These are phyloP conservation scores for Spilarctia lutea DNA, from an alignment of 2,888 invertebrate genomes.

Conservation along the genomic window DNA sequence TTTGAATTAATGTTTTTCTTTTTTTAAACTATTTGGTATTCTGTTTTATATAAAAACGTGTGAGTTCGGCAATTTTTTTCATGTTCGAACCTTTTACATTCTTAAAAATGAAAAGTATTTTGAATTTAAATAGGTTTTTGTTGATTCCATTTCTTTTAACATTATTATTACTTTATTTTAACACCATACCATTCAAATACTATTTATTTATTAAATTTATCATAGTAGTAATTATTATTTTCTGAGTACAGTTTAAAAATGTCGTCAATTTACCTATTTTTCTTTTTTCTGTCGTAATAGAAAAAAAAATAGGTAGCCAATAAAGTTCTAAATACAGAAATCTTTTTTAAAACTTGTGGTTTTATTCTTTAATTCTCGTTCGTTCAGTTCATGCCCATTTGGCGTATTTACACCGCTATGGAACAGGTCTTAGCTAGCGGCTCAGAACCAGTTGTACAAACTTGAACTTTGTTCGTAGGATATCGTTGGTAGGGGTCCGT, in stretches of 20 bases:
- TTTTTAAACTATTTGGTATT: constrained; percentile 41
- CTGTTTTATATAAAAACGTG: constrained; percentile 58
- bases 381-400: constrained; percentile 17
- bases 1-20: constrained; percentile 60
- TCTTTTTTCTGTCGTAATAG: not conserved
- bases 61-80: constrained; percentile 33
- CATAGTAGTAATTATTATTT: too few relatives aligned
- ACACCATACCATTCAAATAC: not conserved
- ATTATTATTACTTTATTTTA: not conserved
- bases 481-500: constrained; percentile 32
- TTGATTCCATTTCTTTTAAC: not conserved
- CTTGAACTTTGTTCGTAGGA: constrained; percentile 51
- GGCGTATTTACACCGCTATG: constrained; percentile 42
- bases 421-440: constrained; percentile 49
- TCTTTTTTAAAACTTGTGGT: not conserved
- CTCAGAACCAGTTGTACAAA: constrained; percentile 53
- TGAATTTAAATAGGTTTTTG: not conserved
- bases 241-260: not conserved
- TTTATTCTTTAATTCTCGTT: constrained; percentile 6
- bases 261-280: not conserved
- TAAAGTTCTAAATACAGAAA: not conserved
- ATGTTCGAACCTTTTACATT: not conserved
- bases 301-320: not conserved
- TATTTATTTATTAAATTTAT: not conserved
- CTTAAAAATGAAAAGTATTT: not conserved